phyloP scores from a whole-genome alignment of 92 coral and sea anemone species.

The Phenganax stokvisi region DNA sequence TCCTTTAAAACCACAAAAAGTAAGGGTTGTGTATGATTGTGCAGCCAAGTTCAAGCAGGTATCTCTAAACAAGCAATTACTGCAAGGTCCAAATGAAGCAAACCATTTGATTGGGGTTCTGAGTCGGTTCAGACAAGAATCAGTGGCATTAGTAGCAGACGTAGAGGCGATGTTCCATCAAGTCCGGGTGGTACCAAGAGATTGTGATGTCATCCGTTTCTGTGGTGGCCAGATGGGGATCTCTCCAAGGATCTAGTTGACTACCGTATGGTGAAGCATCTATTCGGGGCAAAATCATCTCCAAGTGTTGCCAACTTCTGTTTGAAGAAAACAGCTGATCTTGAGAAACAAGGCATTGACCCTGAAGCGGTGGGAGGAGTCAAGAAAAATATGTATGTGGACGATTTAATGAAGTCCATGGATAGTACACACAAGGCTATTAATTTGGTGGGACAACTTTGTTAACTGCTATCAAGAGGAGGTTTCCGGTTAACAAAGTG shows the following conservation, averaged over 20 bases:
- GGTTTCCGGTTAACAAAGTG: slow-evolving; percentile 52
- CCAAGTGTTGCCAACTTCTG: slow-evolving; percentile 50
- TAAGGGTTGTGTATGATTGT: slow-evolving; percentile 42
- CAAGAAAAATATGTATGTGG: slow-evolving; percentile 49
- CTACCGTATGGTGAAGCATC: slow-evolving; percentile 50
- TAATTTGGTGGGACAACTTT: slow-evolving; percentile 32
- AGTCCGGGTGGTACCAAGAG: slow-evolving; percentile 52
- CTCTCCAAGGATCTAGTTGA: slow-evolving; percentile 44
- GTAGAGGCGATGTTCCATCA: slow-evolving; percentile 56
- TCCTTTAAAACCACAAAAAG: slow-evolving; percentile 34
- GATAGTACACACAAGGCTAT: slow-evolving; percentile 30
- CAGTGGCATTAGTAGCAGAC: slow-evolving; percentile 42
- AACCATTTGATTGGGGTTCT: slow-evolving; percentile 46
- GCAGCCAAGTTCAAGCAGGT: slow-evolving; percentile 30
- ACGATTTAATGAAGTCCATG: slow-evolving; percentile 51
- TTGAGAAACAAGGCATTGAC: slow-evolving; percentile 32
- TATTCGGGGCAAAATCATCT: slow-evolving; percentile 47
- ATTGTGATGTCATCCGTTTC: slow-evolving; percentile 46
- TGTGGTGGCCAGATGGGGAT: slow-evolving; percentile 50
- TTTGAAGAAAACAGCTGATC: slow-evolving; percentile 43
- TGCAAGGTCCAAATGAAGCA: slow-evolving; percentile 49
- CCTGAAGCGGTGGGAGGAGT: slow-evolving; percentile 37
- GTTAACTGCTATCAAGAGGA: slow-evolving; percentile 43
- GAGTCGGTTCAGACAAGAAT: slow-evolving; percentile 47
- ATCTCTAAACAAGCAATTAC: slow-evolving; percentile 37